Conservation (phyloP, 2,888 invertebrate genomes). For the Patella depressa region DNA sequence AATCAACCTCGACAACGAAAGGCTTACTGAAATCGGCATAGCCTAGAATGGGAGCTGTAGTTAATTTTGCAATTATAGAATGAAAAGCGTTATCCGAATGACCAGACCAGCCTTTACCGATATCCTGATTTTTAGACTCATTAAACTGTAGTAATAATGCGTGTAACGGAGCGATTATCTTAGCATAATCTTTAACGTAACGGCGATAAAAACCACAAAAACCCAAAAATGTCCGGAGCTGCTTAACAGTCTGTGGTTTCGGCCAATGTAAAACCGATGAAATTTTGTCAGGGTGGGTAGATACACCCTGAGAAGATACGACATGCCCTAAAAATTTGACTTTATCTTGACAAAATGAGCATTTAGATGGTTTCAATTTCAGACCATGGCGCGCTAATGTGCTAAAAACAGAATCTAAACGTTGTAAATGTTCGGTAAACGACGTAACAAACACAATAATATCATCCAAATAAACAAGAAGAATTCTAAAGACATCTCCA, state of each 20-base stretch:
- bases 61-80: too few relatives aligned
- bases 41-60: constrained; percentile 31
- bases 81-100: too few relatives aligned
- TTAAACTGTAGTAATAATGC: too few relatives aligned
- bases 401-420: too few relatives aligned
- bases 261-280: constrained; percentile 20
- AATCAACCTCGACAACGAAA: constrained; percentile 33
- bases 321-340: constrained; percentile 34
- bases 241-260: constrained; percentile 13
- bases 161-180: too few relatives aligned
- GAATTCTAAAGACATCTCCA: constrained; percentile 30
- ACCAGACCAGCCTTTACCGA: constrained; percentile 25
- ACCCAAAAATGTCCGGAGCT: constrained; percentile 31
- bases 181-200: too few relatives aligned
- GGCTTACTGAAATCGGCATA: constrained; percentile 30
- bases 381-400: constrained; percentile 31
- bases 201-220: constrained; percentile 34
- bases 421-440: too few relatives aligned
- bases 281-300: constrained; percentile 19
- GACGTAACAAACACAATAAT: too few relatives aligned
- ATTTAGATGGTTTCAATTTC: constrained; percentile 41
- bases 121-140: neutral
- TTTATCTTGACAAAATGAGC: constrained; percentile 25
- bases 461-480: constrained; percentile 41
- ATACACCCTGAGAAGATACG: constrained; percentile 21